phyloP scores from a whole-genome alignment of 2,797 vertebrate genomes.

The Craterocephalus amniculus region DNA sequence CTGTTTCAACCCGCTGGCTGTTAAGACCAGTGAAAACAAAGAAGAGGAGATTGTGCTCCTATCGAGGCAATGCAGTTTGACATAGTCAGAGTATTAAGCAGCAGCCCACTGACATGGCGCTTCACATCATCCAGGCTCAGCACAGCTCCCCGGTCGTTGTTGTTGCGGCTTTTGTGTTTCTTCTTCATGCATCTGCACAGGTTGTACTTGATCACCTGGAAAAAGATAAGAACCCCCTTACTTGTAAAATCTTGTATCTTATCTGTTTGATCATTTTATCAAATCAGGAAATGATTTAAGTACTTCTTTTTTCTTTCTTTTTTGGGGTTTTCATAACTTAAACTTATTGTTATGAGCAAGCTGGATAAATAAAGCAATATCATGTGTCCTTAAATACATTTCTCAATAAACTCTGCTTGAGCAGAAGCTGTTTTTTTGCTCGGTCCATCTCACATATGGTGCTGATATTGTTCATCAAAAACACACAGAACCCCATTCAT shows the following conservation, averaged over 20 bases:
- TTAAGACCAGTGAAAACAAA: constrained; percentile 29
- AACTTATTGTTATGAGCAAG: constrained; percentile 2
- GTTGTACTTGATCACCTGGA: constrained; percentile 95
- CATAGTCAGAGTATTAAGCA: constrained; percentile 48
- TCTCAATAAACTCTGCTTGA: constrained; percentile 20
- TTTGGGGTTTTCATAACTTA: not conserved
- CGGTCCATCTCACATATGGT: not conserved
- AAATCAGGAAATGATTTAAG: not conserved
- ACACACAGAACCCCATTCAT: constrained; percentile 6
- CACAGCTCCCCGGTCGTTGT: constrained; percentile 93
- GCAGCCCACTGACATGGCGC: constrained; percentile 90
- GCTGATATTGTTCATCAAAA: constrained; percentile 11
- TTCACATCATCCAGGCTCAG: constrained; percentile 98
- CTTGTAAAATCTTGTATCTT: not conserved
- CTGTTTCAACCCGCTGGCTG: not conserved
- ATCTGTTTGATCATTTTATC: not conserved
- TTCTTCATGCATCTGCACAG: constrained; percentile 91
- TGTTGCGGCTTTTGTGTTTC: constrained; percentile 93
- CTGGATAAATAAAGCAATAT: constrained; percentile 40
- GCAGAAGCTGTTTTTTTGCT: constrained; percentile 1
- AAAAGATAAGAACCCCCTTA: constrained; percentile 19
- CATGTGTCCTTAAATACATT: constrained; percentile 31
- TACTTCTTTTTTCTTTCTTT: not conserved
- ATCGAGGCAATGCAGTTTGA: constrained; percentile 45
- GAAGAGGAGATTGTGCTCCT: constrained; percentile 35